These are phyloP conservation scores for Aphis gossypii DNA, from an alignment of 1,140 invertebrate genomes.

Conservation along the genomic window DNA sequence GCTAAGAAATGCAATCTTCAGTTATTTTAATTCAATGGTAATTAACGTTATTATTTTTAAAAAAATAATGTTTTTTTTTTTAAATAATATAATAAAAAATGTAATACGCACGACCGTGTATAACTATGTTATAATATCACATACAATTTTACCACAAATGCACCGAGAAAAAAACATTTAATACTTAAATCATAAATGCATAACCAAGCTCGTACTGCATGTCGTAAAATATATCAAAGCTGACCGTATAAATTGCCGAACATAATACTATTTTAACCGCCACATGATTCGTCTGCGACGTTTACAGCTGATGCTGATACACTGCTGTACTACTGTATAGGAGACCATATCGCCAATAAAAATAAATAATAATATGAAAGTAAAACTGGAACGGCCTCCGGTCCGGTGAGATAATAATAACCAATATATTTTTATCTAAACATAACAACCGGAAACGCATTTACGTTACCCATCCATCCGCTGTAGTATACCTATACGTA, in stretches of 20 bases:
- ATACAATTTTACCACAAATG: background rate
- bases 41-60: background rate
- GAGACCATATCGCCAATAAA: background rate
- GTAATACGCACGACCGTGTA: background rate
- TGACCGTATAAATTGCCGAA: background rate
- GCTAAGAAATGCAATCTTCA: background rate
- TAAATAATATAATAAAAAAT: background rate
- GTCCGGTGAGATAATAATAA: conserved; percentile 16
- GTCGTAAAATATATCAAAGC: background rate
- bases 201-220: background rate
- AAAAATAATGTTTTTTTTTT: background rate
- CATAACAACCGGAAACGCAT: conserved; percentile 44
- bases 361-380: conserved; percentile 9
- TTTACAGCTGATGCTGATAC: background rate
- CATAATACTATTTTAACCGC: background rate
- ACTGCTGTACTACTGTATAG: background rate
- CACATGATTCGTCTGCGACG: background rate
- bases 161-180: background rate
- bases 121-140: background rate
- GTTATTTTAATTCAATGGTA: background rate
- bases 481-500: background rate
- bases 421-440: background rate
- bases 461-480: conserved; percentile 42
- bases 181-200: background rate
- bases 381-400: conserved; percentile 17